phyloP scores from a whole-genome alignment of 1,140 invertebrate species.

The Eupristina koningsbergeri region DNA sequence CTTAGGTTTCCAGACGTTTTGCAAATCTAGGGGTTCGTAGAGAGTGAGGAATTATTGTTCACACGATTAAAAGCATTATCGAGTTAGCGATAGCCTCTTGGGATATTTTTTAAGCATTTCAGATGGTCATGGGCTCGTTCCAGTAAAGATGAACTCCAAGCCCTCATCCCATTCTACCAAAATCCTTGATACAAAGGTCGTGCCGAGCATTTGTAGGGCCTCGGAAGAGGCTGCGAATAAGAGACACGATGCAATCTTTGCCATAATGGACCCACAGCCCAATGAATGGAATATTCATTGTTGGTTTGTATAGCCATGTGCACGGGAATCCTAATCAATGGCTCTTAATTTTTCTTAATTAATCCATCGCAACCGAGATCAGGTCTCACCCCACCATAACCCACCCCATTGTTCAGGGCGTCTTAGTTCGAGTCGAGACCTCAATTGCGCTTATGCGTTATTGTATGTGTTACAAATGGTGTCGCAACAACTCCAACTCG shows the following conservation, averaged over 20 bases:
- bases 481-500: slow-evolving; percentile 56
- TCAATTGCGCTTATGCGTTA: background rate
- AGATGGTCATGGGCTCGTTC: background rate
- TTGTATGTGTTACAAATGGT: no score
- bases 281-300: slow-evolving; percentile 58
- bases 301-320: slow-evolving; percentile 50
- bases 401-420: background rate
- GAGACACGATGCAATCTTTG: background rate
- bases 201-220: no score
- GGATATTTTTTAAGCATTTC: background rate
- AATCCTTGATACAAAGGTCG: no score
- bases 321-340: slow-evolving; percentile 72
- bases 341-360: slow-evolving; percentile 73
- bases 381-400: no score
- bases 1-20: no score
- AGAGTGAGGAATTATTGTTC: no score
- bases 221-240: no score
- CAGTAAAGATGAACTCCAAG: no score
- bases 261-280: slow-evolving; percentile 67
- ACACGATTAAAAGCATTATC: no score
- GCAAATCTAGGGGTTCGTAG: no score
- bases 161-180: no score
- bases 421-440: background rate
- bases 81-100: no score
- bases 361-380: slow-evolving; percentile 60